Conservation (phyloP, 1,140 invertebrate species). For the Spodoptera frugiperda region DNA sequence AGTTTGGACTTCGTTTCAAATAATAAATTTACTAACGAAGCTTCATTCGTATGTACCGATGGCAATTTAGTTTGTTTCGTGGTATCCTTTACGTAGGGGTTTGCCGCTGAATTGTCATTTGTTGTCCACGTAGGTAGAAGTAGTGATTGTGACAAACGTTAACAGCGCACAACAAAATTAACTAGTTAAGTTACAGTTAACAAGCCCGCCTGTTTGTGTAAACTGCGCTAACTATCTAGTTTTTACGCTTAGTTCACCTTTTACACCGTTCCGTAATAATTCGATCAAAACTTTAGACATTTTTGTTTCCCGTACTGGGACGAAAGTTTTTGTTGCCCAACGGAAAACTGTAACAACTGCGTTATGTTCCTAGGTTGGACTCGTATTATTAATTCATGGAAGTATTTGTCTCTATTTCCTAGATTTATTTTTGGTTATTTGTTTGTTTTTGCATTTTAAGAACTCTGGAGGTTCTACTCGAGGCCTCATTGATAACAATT, state of each 20-base stretch:
- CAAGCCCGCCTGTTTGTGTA: conserved; percentile 79
- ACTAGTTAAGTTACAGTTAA: conserved; percentile 82
- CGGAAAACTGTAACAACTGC: background rate
- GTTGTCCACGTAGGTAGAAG: conserved; percentile 48
- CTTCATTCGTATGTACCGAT: conserved; percentile 36
- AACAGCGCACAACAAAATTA: conserved; percentile 75
- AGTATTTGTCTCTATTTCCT: too few relatives aligned
- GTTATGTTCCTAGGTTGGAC: background rate
- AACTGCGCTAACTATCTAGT: conserved; percentile 81
- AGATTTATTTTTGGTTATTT: too few relatives aligned
- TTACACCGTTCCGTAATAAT: conserved; percentile 65
- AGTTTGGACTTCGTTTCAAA: conserved; percentile 20
- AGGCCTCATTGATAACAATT: too few relatives aligned
- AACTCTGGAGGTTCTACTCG: too few relatives aligned
- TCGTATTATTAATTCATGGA: background rate
- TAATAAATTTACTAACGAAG: conserved; percentile 40
- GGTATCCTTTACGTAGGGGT: conserved; percentile 38
- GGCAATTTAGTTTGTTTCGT: conserved; percentile 40
- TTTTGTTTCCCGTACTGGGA: conserved; percentile 25
- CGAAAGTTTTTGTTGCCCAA: conserved; percentile 21
- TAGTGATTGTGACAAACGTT: conserved; percentile 72
- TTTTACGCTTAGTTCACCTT: conserved; percentile 70
- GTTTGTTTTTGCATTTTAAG: too few relatives aligned
- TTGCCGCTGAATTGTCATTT: conserved; percentile 47
- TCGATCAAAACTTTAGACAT: conserved; percentile 35